phyloP scores from a whole-genome alignment of 2,888 invertebrate genomes.

The Amphipoea oculea region DNA sequence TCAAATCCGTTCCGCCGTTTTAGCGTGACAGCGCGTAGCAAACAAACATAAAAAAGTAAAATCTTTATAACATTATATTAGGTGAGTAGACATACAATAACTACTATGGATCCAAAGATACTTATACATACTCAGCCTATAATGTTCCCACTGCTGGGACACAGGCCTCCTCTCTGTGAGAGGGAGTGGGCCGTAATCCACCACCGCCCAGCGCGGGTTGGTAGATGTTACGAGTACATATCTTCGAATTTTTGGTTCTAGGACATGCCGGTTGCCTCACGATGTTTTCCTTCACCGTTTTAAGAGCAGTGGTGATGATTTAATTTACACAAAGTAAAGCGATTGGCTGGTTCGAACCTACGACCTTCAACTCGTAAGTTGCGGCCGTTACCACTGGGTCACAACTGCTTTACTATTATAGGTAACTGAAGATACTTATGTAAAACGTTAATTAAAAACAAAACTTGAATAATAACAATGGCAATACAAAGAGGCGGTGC shows the following conservation, averaged over 20 bases:
- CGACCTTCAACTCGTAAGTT: background rate
- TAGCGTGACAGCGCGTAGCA: too few relatives aligned
- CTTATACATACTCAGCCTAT: too few relatives aligned
- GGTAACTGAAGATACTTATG: background rate
- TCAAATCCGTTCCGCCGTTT: too few relatives aligned
- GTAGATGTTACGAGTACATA: background rate
- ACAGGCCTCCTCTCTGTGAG: too few relatives aligned
- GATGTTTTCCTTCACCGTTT: background rate
- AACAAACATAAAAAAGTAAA: too few relatives aligned
- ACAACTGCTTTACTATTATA: background rate
- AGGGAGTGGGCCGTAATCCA: background rate
- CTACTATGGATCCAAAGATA: too few relatives aligned
- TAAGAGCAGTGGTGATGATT: background rate
- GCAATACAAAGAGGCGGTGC: background rate
- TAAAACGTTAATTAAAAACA: conserved; percentile 16
- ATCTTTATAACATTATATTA: too few relatives aligned
- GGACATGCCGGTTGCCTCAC: too few relatives aligned
- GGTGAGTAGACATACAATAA: too few relatives aligned
- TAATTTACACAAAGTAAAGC: background rate
- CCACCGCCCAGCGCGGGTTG: background rate
- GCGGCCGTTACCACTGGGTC: too few relatives aligned
- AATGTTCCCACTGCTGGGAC: too few relatives aligned
- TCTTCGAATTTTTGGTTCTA: background rate
- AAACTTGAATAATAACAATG: conserved; percentile 9
- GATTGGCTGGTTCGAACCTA: background rate